These are phyloP conservation scores for Pseudochaenichthys georgianus DNA, from an alignment of 2,797 vertebrate genomes.

Conservation along the genomic window DNA sequence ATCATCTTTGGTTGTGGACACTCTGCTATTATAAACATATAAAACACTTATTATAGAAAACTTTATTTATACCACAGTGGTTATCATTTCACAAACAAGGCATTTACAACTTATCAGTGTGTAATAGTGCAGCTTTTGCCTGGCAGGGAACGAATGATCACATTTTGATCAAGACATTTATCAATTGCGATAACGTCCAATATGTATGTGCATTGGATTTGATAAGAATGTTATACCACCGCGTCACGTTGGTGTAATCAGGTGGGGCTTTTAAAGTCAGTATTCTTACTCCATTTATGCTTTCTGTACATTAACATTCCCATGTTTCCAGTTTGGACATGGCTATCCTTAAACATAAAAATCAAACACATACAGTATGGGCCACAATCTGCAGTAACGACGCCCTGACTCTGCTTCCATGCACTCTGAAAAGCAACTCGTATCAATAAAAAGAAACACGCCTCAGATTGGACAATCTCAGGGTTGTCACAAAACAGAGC, in stretches of 20 bases:
- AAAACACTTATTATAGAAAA: no score
- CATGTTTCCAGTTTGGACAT: no score
- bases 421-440: no score
- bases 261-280: background rate
- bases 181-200: background rate
- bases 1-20: background rate
- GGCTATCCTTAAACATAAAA: no score
- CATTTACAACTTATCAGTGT: background rate
- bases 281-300: no score
- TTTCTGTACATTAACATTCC: no score
- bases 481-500: no score
- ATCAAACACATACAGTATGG: no score
- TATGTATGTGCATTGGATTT: background rate
- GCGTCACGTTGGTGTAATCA: background rate
- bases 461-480: no score
- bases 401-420: no score
- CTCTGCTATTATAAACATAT: background rate
- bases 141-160: background rate
- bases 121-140: background rate
- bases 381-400: no score
- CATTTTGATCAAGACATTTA: conserved; percentile 19
- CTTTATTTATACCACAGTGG: background rate
- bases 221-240: background rate
- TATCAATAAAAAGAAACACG: no score
- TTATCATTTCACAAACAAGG: background rate